Base-by-base conservation (phyloP, 2,888 invertebrate species). In the Nomada hirtipes region DNA sequence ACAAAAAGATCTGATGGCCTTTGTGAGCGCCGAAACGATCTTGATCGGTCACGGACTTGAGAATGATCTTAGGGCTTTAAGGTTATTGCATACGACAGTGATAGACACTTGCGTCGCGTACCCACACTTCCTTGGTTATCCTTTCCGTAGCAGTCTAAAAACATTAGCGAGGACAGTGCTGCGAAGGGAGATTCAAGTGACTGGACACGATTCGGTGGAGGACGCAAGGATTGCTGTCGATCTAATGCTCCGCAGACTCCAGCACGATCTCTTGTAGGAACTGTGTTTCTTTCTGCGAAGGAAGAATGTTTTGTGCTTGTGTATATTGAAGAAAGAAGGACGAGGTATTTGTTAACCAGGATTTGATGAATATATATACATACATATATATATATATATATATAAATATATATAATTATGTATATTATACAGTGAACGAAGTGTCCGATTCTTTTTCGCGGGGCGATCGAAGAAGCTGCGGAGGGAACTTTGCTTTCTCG, bases 21-120 rank as follows among this genome's bases (percentile, higher is more conserved):
- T 98, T 84, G 96, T 98, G 82, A 96, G 96, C 81, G 96, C 96
- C 10, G 96, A 98, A 80, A 98, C 99, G 7, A 97, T 99, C 76
- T 95, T 99, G 4, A 96, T 99, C 81, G 99, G 99, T 0, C 99
- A 99, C 94, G 98, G 97, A 26, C 94, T 99, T 86, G 99, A 99
- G 90, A 98, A 98, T 92, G 99, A 99, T 94, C 94, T 99, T 74
- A 95, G 97, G 23, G 98, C 97, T 0, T 93, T 99, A 77, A 97
- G 97, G 92, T 94, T 99, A 59, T 95, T 98, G 11, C 99, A 99
- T 92, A 94, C 95, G 2, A 96, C 95, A 0, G 96, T 98, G 11
- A 96, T 99, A 74, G 99, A 99, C 92, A 99, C 99, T 0, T 96
- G 98, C 44, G 95, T 98, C 29, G 94, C 97, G 55, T 99, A 97